Evolutionary conservation across 2,888 invertebrate species (phyloP), one percentile per base, ranked within the genome.

Genomic region (Margaritifera margaritifera): DNA sequence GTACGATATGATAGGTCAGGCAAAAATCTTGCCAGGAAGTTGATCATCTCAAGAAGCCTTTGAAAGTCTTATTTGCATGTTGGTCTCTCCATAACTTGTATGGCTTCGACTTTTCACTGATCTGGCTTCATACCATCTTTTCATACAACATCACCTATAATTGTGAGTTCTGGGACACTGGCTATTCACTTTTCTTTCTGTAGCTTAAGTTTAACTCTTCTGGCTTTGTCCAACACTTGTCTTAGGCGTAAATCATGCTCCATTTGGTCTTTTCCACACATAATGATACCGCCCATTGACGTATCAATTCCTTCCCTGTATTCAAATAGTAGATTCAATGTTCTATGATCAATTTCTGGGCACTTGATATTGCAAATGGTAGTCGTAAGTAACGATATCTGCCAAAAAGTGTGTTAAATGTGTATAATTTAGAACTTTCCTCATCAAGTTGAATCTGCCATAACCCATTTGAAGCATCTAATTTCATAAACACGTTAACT

Each of bases 391-490:
- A 69, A 1, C 24, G 18, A 24, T 56, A 62, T 18, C 65, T 55
- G n/a, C 70, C 66, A 11, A 65, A 65, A 22, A 78, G 76, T n/a
- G 72, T 77, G 60, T 70, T 79, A 24, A 76, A 77, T n/a, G 68
- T 74, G 19, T 55, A 62, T 18, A 59, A 52, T 54, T 20, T 20
- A 27, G 27, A 27, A 27, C 4, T 27, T 27, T 27, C 27, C 11
- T 78, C 62, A 56, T 71, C 67, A 11, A 72, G 60, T 57, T 65
- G 52, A 11, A 78, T 31, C 55, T 78, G 75, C 74, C 74, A 78
- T 62, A 76, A 80, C n/a, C 71, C 78, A 58, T 55, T 53, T 4
- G 69, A 68, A 1, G 78, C 77, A 67, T 79, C 78, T n/a, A 79
- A 59, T 58, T 74, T 73, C 25, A 60, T 55, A 61, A 80, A 75